phyloP scores from a whole-genome alignment of 2,113 vertebrate species.

The Bubalus kerabau region DNA sequence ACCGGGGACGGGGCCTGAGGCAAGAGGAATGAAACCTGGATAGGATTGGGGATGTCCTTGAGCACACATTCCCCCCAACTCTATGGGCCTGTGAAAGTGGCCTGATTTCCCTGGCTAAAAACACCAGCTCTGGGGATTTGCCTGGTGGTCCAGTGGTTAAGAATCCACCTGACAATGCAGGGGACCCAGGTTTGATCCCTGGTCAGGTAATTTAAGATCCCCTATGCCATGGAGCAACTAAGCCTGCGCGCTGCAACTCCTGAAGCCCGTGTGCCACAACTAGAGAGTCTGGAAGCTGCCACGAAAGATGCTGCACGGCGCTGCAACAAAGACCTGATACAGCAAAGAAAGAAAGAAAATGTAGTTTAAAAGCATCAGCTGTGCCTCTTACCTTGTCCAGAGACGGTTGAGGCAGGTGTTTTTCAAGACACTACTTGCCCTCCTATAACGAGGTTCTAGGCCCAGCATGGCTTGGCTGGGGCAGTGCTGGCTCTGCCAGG shows the following conservation, averaged over 20 bases:
- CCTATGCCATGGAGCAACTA: neutral
- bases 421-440: neutral
- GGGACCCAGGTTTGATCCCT: neutral
- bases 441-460: neutral
- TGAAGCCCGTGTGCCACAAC: neutral
- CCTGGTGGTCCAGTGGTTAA: neutral
- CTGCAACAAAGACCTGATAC: neutral
- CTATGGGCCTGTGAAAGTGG: neutral
- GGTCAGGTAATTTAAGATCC: neutral
- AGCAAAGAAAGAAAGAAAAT: neutral
- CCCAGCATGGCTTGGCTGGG: neutral
- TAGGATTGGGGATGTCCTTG: neutral
- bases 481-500: neutral
- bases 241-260: neutral
- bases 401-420: neutral
- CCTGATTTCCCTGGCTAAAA: neutral
- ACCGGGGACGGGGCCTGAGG: rapidly evolving
- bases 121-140: neutral
- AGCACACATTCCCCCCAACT: neutral
- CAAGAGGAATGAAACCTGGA: neutral
- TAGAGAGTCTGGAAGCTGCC: neutral
- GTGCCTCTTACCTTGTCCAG: neutral
- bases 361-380: neutral
- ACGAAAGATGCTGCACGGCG: rapidly evolving
- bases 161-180: neutral